Evolutionary conservation across 2,888 invertebrate genomes (phyloP), one percentile per base, ranked within the genome.

Genomic region (Drosophila lutescens): DNA sequence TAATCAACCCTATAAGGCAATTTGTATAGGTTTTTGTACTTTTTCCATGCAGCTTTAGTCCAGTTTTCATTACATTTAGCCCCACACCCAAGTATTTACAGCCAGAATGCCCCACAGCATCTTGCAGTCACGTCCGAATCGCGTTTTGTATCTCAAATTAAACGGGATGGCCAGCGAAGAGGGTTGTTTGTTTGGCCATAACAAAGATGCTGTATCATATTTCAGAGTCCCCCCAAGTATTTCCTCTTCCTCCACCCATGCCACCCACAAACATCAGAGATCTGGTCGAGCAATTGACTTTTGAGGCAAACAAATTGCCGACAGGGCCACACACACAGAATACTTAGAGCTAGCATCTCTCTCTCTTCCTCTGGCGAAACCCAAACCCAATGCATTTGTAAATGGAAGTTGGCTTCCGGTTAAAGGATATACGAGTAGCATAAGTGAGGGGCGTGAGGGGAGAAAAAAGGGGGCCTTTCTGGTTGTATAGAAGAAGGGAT

Each of bases 381-480:
- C 41, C 56, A n/a, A 9, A 9, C 13, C 51, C 53, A 56, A 3
- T 60, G 83, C 75, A 86, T 73, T 81, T 67, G 86, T 66, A 76
- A 86, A 86, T 83, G 86, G 80, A 78, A 60, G 74, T 88, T 74
- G 80, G 84, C 83, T 88, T 84, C 80, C 86, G 88, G 86, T 68
- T 78, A 72, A 84, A 88, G 84, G 88, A 86, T 88, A 86, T 75
- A 70, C 74, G 61, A 70, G 71, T 36, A 54, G 44, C 44, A 56
- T 15, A 2, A 12, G n/a, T 10, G 26, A 2, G 3, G 30, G 7
- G 41, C 43, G 49, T 23, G 23, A 23, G 23, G 50, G 15, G 50
- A 38, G 58, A 55, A 79, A 68, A 30, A 30, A 8, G 65, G 66
- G 69, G 73, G 73, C 54, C 54, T 61, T 36, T 23, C 23, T 26